Base-by-base conservation (phyloP, 2,888 invertebrate genomes). In the Agrochola lychnidis region DNA sequence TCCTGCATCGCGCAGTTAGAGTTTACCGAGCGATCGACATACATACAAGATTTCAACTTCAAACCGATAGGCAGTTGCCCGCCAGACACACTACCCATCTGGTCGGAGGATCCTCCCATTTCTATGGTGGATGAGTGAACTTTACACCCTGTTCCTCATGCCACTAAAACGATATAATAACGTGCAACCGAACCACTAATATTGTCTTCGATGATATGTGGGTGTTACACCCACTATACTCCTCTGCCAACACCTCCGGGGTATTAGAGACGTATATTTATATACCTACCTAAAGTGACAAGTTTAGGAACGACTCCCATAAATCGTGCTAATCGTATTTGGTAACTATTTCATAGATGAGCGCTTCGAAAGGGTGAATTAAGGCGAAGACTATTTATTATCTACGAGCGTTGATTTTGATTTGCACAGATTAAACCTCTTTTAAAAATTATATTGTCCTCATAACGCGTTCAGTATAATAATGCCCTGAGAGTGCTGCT, bases 311-410 rank as follows among this genome's bases (percentile, higher is more conserved):
- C 68, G 30, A 56, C 42, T 36, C 12, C 36, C 61, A 71, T 84
- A 61, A 67, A 76, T 82, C 57, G 68, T 56, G 25, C 56, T 82
- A 84, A 83, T 82, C 71, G 70, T 57, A 64, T 75, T 62, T 62
- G 63, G 61, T 25, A 80, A 82, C 84, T 66, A 80, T 80, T 84
- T 72, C 69, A 62, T 74, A 69, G 71, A 53, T 59, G 80, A 83
- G 68, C 64, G 68, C 53, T 71, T 62, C 30, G 14, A 57, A 42
- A 69, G 16, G 42, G 42, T 64, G 4, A 80, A 19, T 57, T 63
- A 40, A 63, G 25, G 42, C 7, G 10, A 63, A 53, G 75, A 22
- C 6, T 56, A 16, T n/a, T 22, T 56, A 16, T n/a, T 22, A 40
- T 16, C 22, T 45, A 61, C 22, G 19, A 40, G 22, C 14, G 16